Conservation (phyloP, 1,140 invertebrate genomes). For the Drosophila lowei region DNA sequence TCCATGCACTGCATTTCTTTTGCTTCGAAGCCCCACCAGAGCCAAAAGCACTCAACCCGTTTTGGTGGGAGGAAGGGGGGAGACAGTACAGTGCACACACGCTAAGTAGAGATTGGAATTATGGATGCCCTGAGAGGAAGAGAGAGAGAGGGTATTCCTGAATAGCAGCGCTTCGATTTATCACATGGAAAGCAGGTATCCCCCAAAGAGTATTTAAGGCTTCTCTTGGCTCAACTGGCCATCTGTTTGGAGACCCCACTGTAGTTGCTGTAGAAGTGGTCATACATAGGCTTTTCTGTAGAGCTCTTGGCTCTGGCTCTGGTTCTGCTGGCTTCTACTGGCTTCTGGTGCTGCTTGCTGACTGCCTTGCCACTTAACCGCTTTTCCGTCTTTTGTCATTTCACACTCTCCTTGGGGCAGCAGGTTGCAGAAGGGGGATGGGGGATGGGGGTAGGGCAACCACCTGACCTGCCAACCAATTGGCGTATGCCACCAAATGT, state of each 20-base stretch:
- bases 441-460: slow-evolving; percentile 29
- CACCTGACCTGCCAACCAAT: slow-evolving; percentile 71
- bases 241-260: neutral
- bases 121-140: too few relatives aligned
- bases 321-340: slow-evolving; percentile 49
- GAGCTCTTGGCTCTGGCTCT: too few relatives aligned
- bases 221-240: too few relatives aligned
- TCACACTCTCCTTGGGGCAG: slow-evolving; percentile 52
- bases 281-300: slow-evolving; percentile 39
- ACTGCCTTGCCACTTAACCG: slow-evolving; percentile 71
- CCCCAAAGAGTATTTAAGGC: too few relatives aligned
- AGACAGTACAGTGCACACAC: slow-evolving; percentile 13
- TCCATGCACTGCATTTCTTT: slow-evolving; percentile 66
- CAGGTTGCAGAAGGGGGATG: neutral
- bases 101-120: neutral
- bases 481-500: slow-evolving; percentile 66
- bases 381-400: slow-evolving; percentile 74
- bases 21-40: slow-evolving; percentile 76
- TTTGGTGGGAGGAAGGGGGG: slow-evolving; percentile 15
- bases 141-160: too few relatives aligned
- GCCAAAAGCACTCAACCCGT: slow-evolving; percentile 65
- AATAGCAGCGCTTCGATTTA: neutral
- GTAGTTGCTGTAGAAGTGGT: slow-evolving; percentile 43
- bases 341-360: slow-evolving; percentile 38
- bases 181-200: too few relatives aligned